These are phyloP conservation scores for Fulmarus glacialis DNA, from an alignment of 2,113 vertebrate species.

Conservation along the genomic window DNA sequence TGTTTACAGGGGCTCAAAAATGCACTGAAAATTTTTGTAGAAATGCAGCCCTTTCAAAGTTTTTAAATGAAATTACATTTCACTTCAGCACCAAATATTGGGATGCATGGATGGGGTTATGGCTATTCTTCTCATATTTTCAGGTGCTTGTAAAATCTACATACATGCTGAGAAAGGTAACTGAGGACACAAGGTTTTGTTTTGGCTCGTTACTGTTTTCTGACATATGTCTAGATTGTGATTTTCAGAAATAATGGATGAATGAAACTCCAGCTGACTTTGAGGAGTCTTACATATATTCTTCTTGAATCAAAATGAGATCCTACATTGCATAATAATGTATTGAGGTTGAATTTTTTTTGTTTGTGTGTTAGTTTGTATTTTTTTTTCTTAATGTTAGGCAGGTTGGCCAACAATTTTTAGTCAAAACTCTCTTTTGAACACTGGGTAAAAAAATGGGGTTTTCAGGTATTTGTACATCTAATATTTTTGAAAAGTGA, in stretches of 20 bases:
- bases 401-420: neutral
- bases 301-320: neutral
- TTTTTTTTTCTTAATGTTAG: neutral
- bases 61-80: neutral
- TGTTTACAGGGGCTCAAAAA: neutral
- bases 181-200: neutral
- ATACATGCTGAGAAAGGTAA: neutral
- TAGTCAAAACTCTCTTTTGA: neutral
- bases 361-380: neutral
- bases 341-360: neutral
- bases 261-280: neutral
- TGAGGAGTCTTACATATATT: neutral
- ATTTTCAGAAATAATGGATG: neutral
- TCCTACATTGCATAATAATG: neutral
- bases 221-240: neutral
- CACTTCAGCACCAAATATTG: neutral
- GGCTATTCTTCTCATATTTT: neutral
- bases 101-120: neutral
- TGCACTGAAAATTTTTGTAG: neutral
- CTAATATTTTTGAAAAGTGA: neutral
- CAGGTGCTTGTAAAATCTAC: neutral
- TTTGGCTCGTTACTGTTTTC: neutral
- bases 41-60: neutral
- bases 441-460: accelerated
- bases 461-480: neutral